Conservation (phyloP, 1,140 invertebrate species). For the Nasonia longicornis region DNA sequence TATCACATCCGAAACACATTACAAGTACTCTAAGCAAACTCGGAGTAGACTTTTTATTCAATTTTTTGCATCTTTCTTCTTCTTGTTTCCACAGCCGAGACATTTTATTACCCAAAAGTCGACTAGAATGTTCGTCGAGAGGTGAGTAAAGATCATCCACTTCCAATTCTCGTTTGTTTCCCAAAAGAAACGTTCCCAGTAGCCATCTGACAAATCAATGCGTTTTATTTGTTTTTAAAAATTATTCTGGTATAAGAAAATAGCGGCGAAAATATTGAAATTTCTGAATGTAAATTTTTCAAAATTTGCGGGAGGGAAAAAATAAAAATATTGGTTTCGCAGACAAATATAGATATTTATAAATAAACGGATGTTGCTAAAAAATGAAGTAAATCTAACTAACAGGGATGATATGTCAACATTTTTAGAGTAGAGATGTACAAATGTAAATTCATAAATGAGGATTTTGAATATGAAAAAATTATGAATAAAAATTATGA, state of each 20-base stretch:
- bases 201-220: constrained; percentile 68
- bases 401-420: too few species aligned
- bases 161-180: constrained; percentile 73
- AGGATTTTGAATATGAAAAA: too few species aligned
- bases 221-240: neutral
- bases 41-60: constrained; percentile 53
- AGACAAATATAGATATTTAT: too few species aligned
- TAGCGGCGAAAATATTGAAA: too few species aligned
- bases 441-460: too few species aligned
- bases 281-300: too few species aligned
- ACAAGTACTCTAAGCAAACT: constrained; percentile 66
- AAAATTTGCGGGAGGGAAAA: too few species aligned
- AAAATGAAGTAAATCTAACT: too few species aligned
- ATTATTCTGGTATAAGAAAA: neutral
- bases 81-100: constrained; percentile 71
- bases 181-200: constrained; percentile 69
- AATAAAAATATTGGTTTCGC: too few species aligned
- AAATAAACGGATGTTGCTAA: too few species aligned
- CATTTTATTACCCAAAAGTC: constrained; percentile 71
- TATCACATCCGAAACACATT: constrained; percentile 65
- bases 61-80: constrained; percentile 46
- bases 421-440: too few species aligned
- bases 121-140: constrained; percentile 73
- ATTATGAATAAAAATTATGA: too few species aligned
- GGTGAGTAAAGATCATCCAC: constrained; percentile 73